Percentiles rank a stretch among this genome's conserved stretches.
Evolutionary conservation across 2,797 vertebrate species (phyloP).

Genomic region (Lacerta viridis): DNA sequence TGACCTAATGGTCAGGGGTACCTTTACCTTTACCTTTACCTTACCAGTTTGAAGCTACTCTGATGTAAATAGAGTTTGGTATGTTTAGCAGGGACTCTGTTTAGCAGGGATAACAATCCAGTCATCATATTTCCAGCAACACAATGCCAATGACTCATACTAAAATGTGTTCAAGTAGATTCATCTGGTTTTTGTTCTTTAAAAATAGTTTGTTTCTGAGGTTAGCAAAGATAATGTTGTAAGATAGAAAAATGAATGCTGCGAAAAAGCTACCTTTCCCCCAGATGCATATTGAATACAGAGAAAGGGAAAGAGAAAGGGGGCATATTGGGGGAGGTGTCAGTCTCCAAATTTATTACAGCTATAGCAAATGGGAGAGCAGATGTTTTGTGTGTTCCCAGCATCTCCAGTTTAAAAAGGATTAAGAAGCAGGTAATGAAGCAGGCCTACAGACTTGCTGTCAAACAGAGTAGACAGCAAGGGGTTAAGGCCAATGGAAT

Average conservation of each 20-base stretch:
- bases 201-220: constrained; percentile 55
- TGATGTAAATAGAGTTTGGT: constrained; percentile 23
- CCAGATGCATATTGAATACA: constrained; percentile 49
- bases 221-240: constrained; percentile 64
- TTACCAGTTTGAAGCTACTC: background rate
- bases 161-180: constrained; percentile 39
- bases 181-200: constrained; percentile 46
- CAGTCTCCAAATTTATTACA: fast-evolving
- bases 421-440: background rate
- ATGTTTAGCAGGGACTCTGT: constrained; percentile 56
- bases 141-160: constrained; percentile 56
- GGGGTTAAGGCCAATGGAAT: background rate
- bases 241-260: constrained; percentile 65
- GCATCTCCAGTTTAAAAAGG: background rate
- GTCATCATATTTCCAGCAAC: constrained; percentile 55
- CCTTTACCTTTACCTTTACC: no score
- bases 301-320: background rate
- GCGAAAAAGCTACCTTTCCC: constrained; percentile 59
- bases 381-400: background rate
- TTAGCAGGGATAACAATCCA: constrained; percentile 54
- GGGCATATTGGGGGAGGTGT: constrained; percentile 40
- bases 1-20: no score
- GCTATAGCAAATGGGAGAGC: background rate
- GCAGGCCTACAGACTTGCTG: background rate
- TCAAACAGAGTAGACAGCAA: background rate